Evolutionary conservation across 2,797 vertebrate species (phyloP).

Genomic region (Centroberyx gerrardi): DNA sequence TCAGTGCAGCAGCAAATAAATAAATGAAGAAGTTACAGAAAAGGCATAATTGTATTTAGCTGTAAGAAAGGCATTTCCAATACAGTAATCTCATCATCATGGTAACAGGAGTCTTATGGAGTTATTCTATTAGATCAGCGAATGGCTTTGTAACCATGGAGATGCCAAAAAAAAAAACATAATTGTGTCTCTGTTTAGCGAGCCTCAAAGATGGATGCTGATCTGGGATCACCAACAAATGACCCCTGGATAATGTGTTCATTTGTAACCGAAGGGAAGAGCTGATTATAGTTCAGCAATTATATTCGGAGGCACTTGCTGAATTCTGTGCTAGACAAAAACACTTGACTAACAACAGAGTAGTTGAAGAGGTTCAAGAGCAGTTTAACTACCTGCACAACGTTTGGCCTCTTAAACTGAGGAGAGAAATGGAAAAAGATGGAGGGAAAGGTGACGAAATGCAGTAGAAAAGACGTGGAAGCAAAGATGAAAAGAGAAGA

Average conservation of each 20-base stretch:
- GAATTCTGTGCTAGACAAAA: conserved; percentile 1
- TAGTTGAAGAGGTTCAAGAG: conserved; percentile 24
- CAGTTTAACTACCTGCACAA: neutral
- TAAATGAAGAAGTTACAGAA: neutral
- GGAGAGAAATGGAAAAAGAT: neutral
- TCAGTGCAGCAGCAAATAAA: neutral
- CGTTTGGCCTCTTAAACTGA: neutral
- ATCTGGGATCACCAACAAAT: neutral
- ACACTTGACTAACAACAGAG: neutral
- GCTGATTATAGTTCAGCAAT: neutral
- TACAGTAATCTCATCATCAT: neutral
- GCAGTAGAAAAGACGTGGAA: neutral
- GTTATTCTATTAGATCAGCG: neutral
- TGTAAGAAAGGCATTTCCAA: neutral
- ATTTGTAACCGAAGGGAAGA: neutral
- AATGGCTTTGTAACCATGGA: conserved; percentile 7
- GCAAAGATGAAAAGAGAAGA: neutral
- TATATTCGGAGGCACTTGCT: neutral
- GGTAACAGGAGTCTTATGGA: neutral
- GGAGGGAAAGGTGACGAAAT: neutral
- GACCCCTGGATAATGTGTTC: neutral
- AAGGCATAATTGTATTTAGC: neutral
- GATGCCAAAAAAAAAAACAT: conserved; percentile 9
- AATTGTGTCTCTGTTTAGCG: neutral
- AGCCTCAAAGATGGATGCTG: neutral